Percentiles rank a stretch among this genome's conserved stretches.
Conservation (phyloP, 2,797 vertebrate species). For the Sebastes miniatus region DNA sequence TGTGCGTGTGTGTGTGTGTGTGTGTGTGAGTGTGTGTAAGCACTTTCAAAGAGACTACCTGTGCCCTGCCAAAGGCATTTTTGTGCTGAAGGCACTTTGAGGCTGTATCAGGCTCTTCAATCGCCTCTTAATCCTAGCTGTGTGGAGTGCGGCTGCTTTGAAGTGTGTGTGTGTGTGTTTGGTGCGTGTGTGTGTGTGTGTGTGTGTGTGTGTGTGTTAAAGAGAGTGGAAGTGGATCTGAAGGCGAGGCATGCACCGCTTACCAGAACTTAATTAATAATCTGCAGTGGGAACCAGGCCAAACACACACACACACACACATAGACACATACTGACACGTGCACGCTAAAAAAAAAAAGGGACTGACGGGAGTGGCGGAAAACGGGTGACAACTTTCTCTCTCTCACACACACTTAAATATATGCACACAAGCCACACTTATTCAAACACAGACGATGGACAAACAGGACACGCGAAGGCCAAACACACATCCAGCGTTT, state of each 20-base stretch:
- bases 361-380: constrained; percentile 32
- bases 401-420: neutral
- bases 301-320: constrained; percentile 42
- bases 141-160: constrained; percentile 75
- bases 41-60: constrained; percentile 78
- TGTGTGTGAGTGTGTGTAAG: constrained; percentile 42
- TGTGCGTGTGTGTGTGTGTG: neutral
- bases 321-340: neutral
- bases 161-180: constrained; percentile 66
- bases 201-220: constrained; percentile 47
- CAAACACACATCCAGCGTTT: constrained; percentile 38
- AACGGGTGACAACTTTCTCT: constrained; percentile 50
- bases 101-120: constrained; percentile 81
- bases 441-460: constrained; percentile 54
- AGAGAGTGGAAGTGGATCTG: constrained; percentile 76
- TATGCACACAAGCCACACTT: constrained; percentile 35
- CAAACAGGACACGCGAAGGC: constrained; percentile 51
- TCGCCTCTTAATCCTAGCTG: constrained; percentile 78
- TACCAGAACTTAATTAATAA: constrained; percentile 81
- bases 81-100: constrained; percentile 78
- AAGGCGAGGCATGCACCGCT: constrained; percentile 72
- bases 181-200: constrained; percentile 16
- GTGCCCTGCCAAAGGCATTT: constrained; percentile 79
- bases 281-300: constrained; percentile 71
- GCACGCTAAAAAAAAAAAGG: constrained; percentile 11